Evolutionary conservation across 1,140 invertebrate genomes (phyloP), one percentile per base, ranked within the genome.

Genomic region (Conus betulinus): DNA sequence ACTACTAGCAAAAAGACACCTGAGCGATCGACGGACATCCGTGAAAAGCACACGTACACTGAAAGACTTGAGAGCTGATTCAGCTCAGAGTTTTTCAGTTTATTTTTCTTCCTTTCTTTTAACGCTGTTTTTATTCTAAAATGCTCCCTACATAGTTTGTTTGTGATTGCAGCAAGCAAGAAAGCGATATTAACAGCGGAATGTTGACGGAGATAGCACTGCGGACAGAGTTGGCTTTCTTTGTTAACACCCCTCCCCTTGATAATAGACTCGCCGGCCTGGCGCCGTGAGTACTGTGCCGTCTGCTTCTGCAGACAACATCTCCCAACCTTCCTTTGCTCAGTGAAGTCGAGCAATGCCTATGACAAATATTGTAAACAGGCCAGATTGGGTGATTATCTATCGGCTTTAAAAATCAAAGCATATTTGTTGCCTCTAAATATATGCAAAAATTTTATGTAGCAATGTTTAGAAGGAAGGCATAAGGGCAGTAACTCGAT

Each of bases 401-500:
- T 82, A 82, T 53, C 55, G 53, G 25, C 74, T 76, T 84, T 53
- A 82, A 81, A 71, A 82, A 79, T 27, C 51, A 84, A 81, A 87
- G 63, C 86, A 51, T 87, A 78, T 74, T 63, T 76, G 60, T 90
- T 27, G 84, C 60, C 67, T 53, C 74, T 71, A 63, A 86, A 78
- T 84, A 20, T 11, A 60, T 84, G 13, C 67, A 39, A 23, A 81
- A 67, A 83, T 84, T 53, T 60, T 67, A 23, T 76, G 84, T 74
- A 52, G 51, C 51, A 71, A 57, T 83, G 39, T 87, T 84, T 53
- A 57, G 82, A 88, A 85, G 84, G 85, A 82, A 88, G 84, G 84
- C n/a, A 52, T 20, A 25, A 67, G 85, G 78, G 53, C 67, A 20
- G 89, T 88, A 90, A 90, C 81, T 85, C 76, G 71, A 90, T 87